Evolutionary conservation across 2,113 vertebrate genomes (phyloP).

Genomic region (human (Homo sapiens)): DNA sequence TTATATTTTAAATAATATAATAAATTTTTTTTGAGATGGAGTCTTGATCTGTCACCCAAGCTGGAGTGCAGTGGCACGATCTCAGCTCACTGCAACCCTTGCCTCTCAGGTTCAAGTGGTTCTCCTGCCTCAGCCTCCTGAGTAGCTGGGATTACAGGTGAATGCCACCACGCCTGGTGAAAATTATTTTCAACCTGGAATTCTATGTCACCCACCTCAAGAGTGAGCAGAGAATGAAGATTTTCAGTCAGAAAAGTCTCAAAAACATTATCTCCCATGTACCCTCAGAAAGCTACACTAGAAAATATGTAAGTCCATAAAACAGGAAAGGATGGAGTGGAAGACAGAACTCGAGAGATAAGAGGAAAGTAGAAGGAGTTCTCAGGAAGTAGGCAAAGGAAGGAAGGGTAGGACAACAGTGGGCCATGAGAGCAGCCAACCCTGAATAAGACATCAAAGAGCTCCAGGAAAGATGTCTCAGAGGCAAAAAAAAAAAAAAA

Average conservation of each 20-base stretch:
- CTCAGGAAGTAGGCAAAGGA: neutral
- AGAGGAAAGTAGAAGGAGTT: neutral
- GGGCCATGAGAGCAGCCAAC: neutral
- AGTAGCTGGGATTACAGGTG: neutral
- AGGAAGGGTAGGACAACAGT: neutral
- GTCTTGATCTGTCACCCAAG: too few species aligned
- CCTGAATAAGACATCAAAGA: neutral
- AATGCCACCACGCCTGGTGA: neutral
- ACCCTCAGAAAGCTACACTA: neutral
- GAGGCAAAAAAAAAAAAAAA: too few species aligned
- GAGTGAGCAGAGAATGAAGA: neutral
- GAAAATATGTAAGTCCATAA: neutral
- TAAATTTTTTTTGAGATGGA: too few species aligned
- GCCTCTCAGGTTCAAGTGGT: too few species aligned
- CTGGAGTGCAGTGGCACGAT: too few species aligned
- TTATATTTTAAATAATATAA: too few species aligned
- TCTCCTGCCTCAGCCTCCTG: neutral
- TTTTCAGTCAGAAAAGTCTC: neutral
- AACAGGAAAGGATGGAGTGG: neutral
- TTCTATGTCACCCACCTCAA: neutral
- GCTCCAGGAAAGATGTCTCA: neutral
- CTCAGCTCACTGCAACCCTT: too few species aligned
- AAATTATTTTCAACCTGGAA: neutral
- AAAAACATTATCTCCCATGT: neutral
- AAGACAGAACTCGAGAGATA: neutral